Conservation (phyloP, 2,113 vertebrate genomes). For the Talpa occidentalis region DNA sequence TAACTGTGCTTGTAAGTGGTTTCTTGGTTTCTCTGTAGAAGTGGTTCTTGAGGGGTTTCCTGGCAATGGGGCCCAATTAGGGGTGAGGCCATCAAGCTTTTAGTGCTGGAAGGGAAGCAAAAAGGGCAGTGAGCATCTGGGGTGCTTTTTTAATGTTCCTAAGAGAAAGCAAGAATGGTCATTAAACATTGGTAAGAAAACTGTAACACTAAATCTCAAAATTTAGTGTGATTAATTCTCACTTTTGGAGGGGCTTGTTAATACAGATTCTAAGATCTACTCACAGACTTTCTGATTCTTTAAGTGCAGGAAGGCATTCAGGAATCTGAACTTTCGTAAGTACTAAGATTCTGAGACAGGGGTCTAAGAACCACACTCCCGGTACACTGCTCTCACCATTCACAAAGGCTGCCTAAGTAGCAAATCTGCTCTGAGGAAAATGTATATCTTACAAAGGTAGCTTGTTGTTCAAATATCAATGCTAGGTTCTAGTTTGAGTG, state of each 20-base stretch:
- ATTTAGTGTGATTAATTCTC: background rate
- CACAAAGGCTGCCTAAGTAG: background rate
- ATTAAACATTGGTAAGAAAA: background rate
- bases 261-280: background rate
- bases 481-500: background rate
- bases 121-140: background rate
- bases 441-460: background rate
- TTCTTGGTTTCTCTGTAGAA: background rate
- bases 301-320: background rate
- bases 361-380: background rate
- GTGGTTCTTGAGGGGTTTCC: background rate
- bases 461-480: conserved; percentile 6
- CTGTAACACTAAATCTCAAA: background rate
- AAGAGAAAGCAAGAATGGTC: conserved; percentile 22
- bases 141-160: background rate
- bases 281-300: conserved; percentile 38
- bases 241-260: background rate
- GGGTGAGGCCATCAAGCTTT: background rate
- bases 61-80: background rate
- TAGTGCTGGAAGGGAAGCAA: background rate
- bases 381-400: background rate
- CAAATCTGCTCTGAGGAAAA: background rate
- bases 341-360: background rate
- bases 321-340: background rate
- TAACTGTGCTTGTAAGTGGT: background rate